Evolutionary conservation across 2,797 vertebrate species (phyloP).

Genomic region (Podarcis lilfordi): DNA sequence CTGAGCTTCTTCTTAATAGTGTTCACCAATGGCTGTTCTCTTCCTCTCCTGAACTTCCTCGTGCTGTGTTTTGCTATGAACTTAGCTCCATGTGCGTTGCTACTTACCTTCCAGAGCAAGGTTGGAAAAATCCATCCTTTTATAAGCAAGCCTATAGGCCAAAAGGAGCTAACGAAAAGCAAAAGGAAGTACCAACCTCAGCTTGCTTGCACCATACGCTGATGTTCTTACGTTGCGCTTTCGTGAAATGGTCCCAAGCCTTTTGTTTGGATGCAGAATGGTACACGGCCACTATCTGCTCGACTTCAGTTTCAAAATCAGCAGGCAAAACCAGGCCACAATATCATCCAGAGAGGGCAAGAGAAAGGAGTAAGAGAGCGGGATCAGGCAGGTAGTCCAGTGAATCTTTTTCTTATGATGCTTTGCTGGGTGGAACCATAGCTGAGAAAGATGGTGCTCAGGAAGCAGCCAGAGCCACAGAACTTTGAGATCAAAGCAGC

Average conservation of each 20-base stretch:
- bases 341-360: conserved; percentile 76
- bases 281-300: conserved; percentile 99
- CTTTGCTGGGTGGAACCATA: conserved; percentile 47
- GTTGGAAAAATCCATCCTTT: conserved; percentile 55
- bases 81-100: conserved; percentile 19
- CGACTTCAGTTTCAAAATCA: conserved; percentile 87
- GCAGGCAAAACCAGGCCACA: conserved; percentile 68
- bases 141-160: conserved; percentile 64
- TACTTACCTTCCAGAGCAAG: conserved; percentile 45
- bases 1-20: not conserved
- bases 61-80: conserved; percentile 51
- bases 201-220: conserved; percentile 98
- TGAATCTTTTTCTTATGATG: conserved; percentile 65
- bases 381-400: conserved; percentile 85
- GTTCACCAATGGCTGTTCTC: not conserved
- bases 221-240: conserved; percentile 99
- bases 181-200: conserved; percentile 89
- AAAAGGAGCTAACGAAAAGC: conserved; percentile 57
- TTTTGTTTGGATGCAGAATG: conserved; percentile 99
- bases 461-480: conserved; percentile 31
- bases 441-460: not conserved
- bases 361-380: conserved; percentile 88
- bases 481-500: fast-evolving
- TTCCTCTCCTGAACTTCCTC: not conserved
- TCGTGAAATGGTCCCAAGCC: conserved; percentile 99